Evolutionary conservation across 2,113 vertebrate species (phyloP), one percentile per base, ranked within the genome.

Genomic region (Saguinus midas): DNA sequence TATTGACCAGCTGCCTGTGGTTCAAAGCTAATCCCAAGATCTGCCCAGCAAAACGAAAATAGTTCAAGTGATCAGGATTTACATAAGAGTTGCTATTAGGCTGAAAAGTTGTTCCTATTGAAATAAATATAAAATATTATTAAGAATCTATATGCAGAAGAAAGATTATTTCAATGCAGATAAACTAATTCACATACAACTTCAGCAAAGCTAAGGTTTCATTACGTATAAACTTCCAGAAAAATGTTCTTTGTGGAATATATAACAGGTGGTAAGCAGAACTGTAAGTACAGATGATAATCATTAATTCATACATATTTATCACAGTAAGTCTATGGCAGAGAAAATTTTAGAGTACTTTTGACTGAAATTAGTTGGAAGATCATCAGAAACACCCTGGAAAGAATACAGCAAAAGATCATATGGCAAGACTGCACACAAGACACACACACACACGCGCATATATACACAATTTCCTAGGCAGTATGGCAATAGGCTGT

Each of bases 41-140:
- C 97, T 99, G 99, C 92, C 99, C 99, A 32, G 99, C 99, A 9
- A 99, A 99, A 75, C 98, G 98, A 96, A 99, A 99, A 98, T 99
- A 99, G 98, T 99, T 99, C 97, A 99, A 98, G 96, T 99, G 99
- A 98, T 99, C 99, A 13, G 99, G 99, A 98, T 99, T 99, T 84
- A 99, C 99, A 14, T 99, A 99, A 12, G 99, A 99, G 98, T 99
- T 99, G 95, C 99, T 99, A 98, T 99, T 99, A 72, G 99, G 99
- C 96, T 99, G 99, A 98, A 99, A 99, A 27, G 99, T 99, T 86
- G 99, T 99, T 96, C 99, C 99, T 99, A 97, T 82, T 94, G 81
- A 97, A 98, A 98, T 97, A 50, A 98, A 94, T 90, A 94, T 29
- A 94, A 94, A 91, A 87, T 79, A 91, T 40, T 83, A 81, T 84